Conservation (phyloP, 2,797 vertebrate genomes). For the Columba guinea region DNA sequence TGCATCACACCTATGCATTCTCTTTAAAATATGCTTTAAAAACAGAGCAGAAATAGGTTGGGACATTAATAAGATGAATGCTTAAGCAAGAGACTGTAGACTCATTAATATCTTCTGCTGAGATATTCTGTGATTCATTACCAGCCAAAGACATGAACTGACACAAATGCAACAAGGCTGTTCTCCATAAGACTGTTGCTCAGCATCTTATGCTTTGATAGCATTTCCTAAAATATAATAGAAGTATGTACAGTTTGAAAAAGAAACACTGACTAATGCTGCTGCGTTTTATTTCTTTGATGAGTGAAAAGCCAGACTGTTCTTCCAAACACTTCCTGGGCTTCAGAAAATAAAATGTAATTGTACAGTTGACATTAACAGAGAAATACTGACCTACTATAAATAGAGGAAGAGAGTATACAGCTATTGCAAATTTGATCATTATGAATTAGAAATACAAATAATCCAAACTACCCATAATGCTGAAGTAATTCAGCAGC, state of each 20-base stretch:
- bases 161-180: background rate
- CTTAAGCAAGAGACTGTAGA: background rate
- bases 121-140: background rate
- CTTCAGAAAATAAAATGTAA: slow-evolving; percentile 13
- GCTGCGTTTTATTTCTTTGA: background rate
- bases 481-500: background rate
- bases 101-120: background rate
- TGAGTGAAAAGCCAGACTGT: background rate
- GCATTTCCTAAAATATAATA: background rate
- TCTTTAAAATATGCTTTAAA: background rate
- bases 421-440: background rate
- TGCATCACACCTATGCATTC: background rate
- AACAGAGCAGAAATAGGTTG: background rate
- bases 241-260: background rate
- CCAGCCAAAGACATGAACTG: background rate
- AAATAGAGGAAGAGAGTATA: background rate
- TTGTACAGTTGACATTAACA: background rate
- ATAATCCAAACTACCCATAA: background rate
- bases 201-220: background rate
- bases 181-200: background rate
- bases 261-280: slow-evolving; percentile 17
- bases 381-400: background rate
- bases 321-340: background rate
- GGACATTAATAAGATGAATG: background rate
- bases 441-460: background rate